phyloP scores from a whole-genome alignment of 2,113 vertebrate species.

The Zingel zingel region DNA sequence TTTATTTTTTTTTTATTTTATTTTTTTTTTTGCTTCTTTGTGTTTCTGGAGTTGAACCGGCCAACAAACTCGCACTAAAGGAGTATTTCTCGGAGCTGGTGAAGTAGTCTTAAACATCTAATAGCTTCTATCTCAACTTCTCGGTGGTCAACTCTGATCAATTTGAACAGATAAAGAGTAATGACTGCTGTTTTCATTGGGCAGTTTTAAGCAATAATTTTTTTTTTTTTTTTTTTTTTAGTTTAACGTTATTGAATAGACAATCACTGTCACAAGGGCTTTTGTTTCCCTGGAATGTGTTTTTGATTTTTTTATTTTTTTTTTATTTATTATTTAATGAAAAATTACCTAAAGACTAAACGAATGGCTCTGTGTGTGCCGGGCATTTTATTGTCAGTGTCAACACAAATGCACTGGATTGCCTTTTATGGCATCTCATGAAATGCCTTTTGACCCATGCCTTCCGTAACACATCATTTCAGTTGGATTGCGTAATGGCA shows the following conservation, averaged over 20 bases:
- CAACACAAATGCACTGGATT: conserved; percentile 82
- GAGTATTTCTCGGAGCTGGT: conserved; percentile 60
- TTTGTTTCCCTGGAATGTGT: conserved; percentile 86
- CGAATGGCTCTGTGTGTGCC: conserved; percentile 80
- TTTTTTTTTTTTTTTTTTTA: conserved; percentile 25
- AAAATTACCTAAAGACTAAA: conserved; percentile 77
- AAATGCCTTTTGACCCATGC: conserved; percentile 86
- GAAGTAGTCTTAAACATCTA: conserved; percentile 71
- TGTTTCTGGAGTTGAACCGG: conserved; percentile 55
- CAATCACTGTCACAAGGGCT: conserved; percentile 89
- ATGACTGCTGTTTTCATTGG: conserved; percentile 73
- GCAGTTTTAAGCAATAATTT: conserved; percentile 83
- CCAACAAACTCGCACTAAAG: conserved; percentile 54
- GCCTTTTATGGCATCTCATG: conserved; percentile 82
- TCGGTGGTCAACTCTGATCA: conserved; percentile 63
- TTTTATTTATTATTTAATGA: conserved; percentile 55
- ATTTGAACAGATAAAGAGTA: conserved; percentile 58
- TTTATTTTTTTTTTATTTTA: conserved; percentile 20
- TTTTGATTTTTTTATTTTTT: conserved; percentile 31
- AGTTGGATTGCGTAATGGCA: conserved; percentile 70
- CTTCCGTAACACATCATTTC: conserved; percentile 79
- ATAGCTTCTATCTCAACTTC: conserved; percentile 62
- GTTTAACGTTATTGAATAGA: conserved; percentile 80
- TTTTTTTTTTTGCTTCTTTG: background rate
- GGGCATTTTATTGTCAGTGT: conserved; percentile 83